Percentiles rank a stretch among this genome's conserved stretches.
These are phyloP conservation scores for Sphyrna mokarran DNA, from an alignment of 2,113 vertebrate species.

Conservation along the genomic window DNA sequence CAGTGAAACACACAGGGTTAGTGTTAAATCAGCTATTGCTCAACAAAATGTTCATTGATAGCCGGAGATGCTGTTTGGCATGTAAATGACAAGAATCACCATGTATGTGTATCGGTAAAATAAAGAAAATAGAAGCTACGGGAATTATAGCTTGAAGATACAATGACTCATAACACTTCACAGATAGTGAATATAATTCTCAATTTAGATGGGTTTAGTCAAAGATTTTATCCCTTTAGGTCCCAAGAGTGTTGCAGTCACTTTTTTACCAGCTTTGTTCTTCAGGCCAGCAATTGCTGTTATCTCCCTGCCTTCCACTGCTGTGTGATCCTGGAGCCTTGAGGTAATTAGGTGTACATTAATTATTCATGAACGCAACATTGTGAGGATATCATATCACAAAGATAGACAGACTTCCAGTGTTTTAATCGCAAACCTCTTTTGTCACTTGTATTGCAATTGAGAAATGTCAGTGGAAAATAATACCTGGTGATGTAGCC, in stretches of 20 bases:
- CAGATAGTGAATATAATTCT: not conserved
- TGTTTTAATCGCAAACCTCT: not conserved
- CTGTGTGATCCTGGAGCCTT: not conserved
- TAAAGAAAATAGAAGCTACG: not conserved
- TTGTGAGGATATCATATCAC: not conserved
- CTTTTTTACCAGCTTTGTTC: not conserved
- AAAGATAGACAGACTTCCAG: not conserved
- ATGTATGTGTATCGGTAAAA: not conserved
- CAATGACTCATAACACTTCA: not conserved
- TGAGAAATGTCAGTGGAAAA: not conserved
- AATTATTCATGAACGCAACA: conserved; percentile 5
- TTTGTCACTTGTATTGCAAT: not conserved
- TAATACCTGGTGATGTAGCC: not conserved
- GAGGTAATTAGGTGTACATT: not conserved
- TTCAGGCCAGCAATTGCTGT: not conserved
- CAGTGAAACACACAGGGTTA: not conserved
- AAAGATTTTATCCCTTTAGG: not conserved
- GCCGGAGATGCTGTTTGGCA: not conserved
- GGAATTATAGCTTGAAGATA: not conserved
- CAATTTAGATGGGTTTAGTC: not conserved
- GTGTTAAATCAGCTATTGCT: not conserved
- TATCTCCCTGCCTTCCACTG: not conserved
- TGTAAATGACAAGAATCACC: not conserved
- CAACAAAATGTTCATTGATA: not conserved
- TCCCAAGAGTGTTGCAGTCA: not conserved